Percentiles rank a stretch among this genome's conserved stretches.
These are phyloP conservation scores for Zaprionus obscuricornis DNA, from an alignment of 2,888 invertebrate genomes.

Conservation along the genomic window DNA sequence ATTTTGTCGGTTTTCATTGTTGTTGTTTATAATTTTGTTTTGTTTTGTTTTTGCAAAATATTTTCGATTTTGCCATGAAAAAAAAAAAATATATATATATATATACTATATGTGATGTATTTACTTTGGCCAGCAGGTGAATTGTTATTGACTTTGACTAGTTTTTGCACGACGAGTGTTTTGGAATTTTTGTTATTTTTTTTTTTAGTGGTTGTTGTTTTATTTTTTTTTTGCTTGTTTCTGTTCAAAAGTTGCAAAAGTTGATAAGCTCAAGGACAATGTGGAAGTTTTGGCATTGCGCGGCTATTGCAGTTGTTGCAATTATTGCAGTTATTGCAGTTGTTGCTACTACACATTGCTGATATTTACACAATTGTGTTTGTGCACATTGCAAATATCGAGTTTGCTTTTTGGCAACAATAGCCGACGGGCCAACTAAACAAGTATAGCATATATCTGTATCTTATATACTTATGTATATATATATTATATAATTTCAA, in stretches of 20 bases:
- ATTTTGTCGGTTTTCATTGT: not conserved
- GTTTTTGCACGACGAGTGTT: conserved; percentile 36
- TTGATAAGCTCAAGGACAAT: conserved; percentile 77
- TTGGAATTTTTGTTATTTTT: conserved; percentile 41
- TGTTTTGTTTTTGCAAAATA: no score
- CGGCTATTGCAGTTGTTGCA: conserved; percentile 30
- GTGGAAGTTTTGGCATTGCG: conserved; percentile 58
- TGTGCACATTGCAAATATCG: conserved; percentile 64
- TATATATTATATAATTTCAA: conserved; percentile 8
- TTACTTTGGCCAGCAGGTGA: conserved; percentile 46
- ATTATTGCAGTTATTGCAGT: conserved; percentile 22
- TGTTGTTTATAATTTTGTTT: conserved; percentile 1
- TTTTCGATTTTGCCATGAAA: no score
- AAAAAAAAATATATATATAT: no score
- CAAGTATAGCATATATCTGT: conserved; percentile 13
- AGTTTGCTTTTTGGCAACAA: conserved; percentile 64
- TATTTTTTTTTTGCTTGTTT: conserved; percentile 31
- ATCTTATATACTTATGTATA: no score
- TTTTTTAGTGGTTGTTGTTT: conserved; percentile 8
- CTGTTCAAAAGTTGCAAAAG: conserved; percentile 65
- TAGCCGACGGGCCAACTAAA: conserved; percentile 29
- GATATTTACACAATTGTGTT: conserved; percentile 67
- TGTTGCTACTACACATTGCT: conserved; percentile 27
- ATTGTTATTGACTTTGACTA: conserved; percentile 55
- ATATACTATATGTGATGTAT: conserved; percentile 23